Evolutionary conservation across 2,888 invertebrate genomes (phyloP), one percentile per base, ranked within the genome.

Genomic region (Augochlorella aurata): DNA sequence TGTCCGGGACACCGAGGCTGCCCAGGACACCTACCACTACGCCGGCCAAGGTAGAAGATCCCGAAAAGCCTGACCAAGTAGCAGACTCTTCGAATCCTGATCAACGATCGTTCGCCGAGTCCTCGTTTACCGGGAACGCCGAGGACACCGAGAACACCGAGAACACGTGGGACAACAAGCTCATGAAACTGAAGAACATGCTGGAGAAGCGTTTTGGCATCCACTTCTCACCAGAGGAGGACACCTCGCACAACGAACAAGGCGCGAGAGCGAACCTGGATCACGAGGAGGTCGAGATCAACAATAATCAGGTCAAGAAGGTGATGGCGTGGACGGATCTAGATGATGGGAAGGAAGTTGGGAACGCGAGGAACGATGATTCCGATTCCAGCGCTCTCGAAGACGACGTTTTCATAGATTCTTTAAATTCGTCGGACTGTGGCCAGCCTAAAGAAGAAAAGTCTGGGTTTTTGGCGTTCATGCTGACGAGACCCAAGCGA

Each of bases 401-500:
- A 1, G 75, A 77, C 63, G 77, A 80, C 8, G 80, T 79, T 0
- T 80, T 80, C 67, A 67, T 29, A 38, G 50, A 50, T 18, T 16
- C 24, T 7, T 24, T 9, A 21, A 8, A 16, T 9, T 10, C 44
- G 4, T 21, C 14, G n/a, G 29, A 1, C 18, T 38, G 0, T 38
- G 38, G 5, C 38, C 5, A 38, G 38, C 38, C 7, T 38, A 5
- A 38, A 61, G 2, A 24, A n/a, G n/a, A 21, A 44, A 9, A 12
- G 45, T 38, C 0, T 9, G 2, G 1, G 0, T 12, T 9, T 0
- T 24, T 70, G 1, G 1, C 38, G 38, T 38, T 38, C 38, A 38
- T 0, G 38, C 5, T 38, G 38, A 38, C 38, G 38, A 38, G 3
- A 38, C 38, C 38, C 38, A 38, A 18, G 18, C 18, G 18, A 0